phyloP scores from a whole-genome alignment of 2,113 vertebrate species.

The Myotis davidii region DNA sequence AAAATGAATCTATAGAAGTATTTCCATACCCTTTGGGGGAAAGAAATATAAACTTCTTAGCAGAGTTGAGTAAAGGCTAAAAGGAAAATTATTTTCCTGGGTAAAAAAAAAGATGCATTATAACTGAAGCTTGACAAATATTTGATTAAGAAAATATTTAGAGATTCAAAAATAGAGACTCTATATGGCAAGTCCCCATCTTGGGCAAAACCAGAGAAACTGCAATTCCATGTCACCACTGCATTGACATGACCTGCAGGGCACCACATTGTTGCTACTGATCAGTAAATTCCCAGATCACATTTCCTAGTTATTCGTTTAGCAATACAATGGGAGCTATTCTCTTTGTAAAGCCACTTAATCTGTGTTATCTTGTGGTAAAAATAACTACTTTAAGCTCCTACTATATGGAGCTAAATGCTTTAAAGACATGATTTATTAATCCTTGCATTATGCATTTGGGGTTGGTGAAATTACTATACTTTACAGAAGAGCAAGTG shows the following conservation, averaged over 20 bases:
- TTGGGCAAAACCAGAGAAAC: neutral
- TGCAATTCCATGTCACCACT: neutral
- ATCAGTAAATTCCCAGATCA: neutral
- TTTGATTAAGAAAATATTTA: neutral
- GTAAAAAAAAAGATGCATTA: neutral
- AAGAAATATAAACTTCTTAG: neutral
- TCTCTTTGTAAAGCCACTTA: neutral
- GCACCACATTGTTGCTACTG: neutral
- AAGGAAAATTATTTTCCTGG: neutral
- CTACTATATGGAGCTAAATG: neutral
- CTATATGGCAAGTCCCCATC: neutral
- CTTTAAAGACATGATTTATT: neutral
- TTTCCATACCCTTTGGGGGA: accelerated
- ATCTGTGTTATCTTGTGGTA: neutral
- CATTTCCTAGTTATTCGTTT: neutral
- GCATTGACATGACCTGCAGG: neutral
- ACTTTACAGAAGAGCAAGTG: neutral
- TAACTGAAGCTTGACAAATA: neutral
- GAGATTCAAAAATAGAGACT: neutral
- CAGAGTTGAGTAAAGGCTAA: neutral
- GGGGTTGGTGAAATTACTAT: neutral
- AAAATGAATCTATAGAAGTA: neutral
- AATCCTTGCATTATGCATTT: neutral
- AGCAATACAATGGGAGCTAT: neutral
- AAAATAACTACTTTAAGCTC: conserved; percentile 25